These are phyloP conservation scores for Lerema accius DNA, from an alignment of 1,140 invertebrate species.

Conservation along the genomic window DNA sequence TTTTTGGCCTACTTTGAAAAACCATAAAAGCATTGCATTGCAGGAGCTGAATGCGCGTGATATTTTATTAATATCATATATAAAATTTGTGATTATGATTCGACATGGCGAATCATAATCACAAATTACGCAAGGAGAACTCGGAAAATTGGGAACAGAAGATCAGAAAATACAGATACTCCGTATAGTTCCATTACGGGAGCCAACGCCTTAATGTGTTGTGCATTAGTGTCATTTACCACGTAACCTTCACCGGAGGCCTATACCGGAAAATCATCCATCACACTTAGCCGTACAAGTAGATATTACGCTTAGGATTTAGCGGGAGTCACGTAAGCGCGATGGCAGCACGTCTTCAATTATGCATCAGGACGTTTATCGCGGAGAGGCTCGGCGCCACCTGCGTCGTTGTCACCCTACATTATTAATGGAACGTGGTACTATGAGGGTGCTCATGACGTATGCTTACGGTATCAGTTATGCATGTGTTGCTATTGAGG, in stretches of 20 bases:
- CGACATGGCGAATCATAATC: too few relatives aligned
- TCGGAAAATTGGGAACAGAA: too few relatives aligned
- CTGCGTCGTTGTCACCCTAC: conserved; percentile 71
- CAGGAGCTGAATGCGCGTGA: too few relatives aligned
- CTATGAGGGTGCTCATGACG: conserved; percentile 26
- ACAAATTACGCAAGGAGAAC: too few relatives aligned
- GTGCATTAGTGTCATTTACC: conserved; percentile 19
- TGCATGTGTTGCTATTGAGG: conserved; percentile 16
- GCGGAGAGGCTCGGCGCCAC: conserved; percentile 52
- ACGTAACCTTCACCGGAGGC: conserved; percentile 11
- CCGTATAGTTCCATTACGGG: not conserved
- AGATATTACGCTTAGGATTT: conserved; percentile 51
- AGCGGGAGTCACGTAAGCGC: conserved; percentile 57
- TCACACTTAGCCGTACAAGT: conserved; percentile 50
- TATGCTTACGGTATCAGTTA: conserved; percentile 25
- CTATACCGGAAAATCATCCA: conserved; percentile 47
- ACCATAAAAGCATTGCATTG: too few relatives aligned
- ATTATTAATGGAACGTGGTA: conserved; percentile 65
- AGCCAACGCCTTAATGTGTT: conserved; percentile 2
- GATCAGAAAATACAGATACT: too few relatives aligned
- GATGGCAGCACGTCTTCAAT: conserved; percentile 67
- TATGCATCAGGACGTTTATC: conserved; percentile 76
- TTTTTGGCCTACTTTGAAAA: too few relatives aligned
- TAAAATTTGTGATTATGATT: too few relatives aligned
- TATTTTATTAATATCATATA: too few relatives aligned